phyloP scores from a whole-genome alignment of 1,140 invertebrate species.

The Ptiloglossa arizonensis region DNA sequence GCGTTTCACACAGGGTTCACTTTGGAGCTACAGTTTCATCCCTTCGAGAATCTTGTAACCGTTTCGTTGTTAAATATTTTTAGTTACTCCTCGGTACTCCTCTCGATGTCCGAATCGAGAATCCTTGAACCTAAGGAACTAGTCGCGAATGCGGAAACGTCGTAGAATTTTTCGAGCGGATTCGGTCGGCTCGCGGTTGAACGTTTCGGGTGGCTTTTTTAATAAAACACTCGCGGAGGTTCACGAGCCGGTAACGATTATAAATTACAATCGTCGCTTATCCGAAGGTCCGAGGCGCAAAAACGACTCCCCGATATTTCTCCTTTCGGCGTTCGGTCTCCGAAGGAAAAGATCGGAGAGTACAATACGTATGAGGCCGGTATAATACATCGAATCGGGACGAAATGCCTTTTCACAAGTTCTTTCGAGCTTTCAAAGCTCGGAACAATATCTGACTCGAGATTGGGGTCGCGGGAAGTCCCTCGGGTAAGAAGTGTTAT shows the following conservation, averaged over 20 bases:
- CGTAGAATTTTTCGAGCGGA: too few species aligned
- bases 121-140: too few species aligned
- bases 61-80: too few species aligned
- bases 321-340: constrained; percentile 42
- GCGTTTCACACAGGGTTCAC: too few species aligned
- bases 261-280: constrained; percentile 62
- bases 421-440: constrained; percentile 77
- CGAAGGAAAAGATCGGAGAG: constrained; percentile 58
- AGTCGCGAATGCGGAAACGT: too few species aligned
- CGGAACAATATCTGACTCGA: constrained; percentile 78
- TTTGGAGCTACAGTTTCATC: too few species aligned
- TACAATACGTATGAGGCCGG: constrained; percentile 70
- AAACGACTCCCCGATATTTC: constrained; percentile 52
- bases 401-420: constrained; percentile 74
- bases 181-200: too few species aligned
- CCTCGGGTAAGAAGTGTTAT: constrained; percentile 76
- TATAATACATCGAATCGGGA: constrained; percentile 76
- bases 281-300: constrained; percentile 26
- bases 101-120: too few species aligned
- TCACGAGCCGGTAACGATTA: constrained; percentile 32
- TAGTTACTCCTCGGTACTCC: too few species aligned
- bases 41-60: too few species aligned
- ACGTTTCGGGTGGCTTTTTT: background rate
- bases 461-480: constrained; percentile 74
- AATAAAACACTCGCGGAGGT: background rate